These are phyloP conservation scores for Lycophotia porphyrea DNA, from an alignment of 2,888 invertebrate species.

Conservation along the genomic window DNA sequence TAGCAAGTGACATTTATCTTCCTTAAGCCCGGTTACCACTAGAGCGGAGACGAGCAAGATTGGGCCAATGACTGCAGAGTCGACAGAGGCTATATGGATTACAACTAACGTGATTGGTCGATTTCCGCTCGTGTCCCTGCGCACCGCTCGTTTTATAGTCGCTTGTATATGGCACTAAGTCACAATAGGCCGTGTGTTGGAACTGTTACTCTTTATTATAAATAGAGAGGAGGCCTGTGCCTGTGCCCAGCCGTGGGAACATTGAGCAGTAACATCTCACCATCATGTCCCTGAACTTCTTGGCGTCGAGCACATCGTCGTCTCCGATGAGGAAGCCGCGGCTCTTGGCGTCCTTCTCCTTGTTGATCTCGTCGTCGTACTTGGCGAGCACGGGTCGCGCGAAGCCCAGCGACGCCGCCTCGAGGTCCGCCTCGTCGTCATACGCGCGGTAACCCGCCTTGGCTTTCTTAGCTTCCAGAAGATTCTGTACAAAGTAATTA, in stretches of 20 bases:
- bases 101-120: not conserved
- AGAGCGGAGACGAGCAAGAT: no score
- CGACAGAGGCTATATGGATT: not conserved
- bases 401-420: slow-evolving; percentile 92
- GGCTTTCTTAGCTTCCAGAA: slow-evolving; percentile 95
- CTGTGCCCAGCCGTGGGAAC: not conserved
- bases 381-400: slow-evolving; percentile 94
- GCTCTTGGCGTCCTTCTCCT: slow-evolving; percentile 88
- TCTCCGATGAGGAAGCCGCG: slow-evolving; percentile 94
- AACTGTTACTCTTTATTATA: not conserved
- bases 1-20: no score
- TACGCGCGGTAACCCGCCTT: slow-evolving; percentile 95
- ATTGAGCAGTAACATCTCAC: slow-evolving; percentile 67
- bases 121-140: not conserved
- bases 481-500: slow-evolving; percentile 89
- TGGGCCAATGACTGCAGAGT: not conserved
- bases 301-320: slow-evolving; percentile 89
- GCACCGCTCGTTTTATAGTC: not conserved
- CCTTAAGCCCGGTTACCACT: no score
- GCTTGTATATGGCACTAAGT: not conserved
- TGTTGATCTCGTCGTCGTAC: slow-evolving; percentile 98
- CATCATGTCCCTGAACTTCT: slow-evolving; percentile 86
- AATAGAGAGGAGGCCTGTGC: not conserved
- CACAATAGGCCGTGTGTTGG: not conserved
- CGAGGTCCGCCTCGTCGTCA: slow-evolving; percentile 94